Evolutionary conservation across 1,140 invertebrate genomes (phyloP), one percentile per base, ranked within the genome.

Genomic region (Fopius arisanus): DNA sequence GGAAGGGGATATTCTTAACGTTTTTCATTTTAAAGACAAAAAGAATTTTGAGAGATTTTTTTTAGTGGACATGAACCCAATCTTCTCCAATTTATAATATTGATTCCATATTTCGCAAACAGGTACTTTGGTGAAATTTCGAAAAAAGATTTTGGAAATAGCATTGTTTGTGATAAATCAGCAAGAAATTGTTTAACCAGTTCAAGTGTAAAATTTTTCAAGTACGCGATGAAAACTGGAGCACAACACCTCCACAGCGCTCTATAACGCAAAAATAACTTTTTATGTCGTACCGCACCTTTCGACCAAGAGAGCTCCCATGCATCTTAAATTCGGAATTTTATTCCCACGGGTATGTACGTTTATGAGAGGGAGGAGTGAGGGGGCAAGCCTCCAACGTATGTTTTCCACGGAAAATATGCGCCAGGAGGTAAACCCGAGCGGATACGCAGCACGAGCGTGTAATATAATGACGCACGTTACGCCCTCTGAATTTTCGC

Each of bases 401-500:
- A 40, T 26, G 59, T 48, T 62, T 68, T 43, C 16, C 14, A 21
- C 21, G 19, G 23, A 67, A 67, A 67, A 73, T 59, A 67, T 59
- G 65, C 41, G 16, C 66, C 21, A 54, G 2, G 6, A 73, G 19
- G 23, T 29, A 59, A 51, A 65, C 29, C 14, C 31, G 29, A 31
- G 66, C 21, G 48, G 65, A 62, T 73, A 23, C 40, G 16, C 63
- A 65, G 43, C 16, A 29, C 21, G 66, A 48, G 66, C 33, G 33
- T 51, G 33, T 73, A 68, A 73, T 73, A 73, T 73, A 73, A 73
- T 73, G 72, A 73, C 66, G 23, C 43, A 48, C 66, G 72, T 73
- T 73, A 43, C 33, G 48, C 66, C 62, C 62, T n/a, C 66, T 73
- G 43, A 68, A 73, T 73, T 43, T 51, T 54, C 40, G 19, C 19